Evolutionary conservation across 2,113 vertebrate species (phyloP).

Genomic region (Brachypodius melanocephalos): DNA sequence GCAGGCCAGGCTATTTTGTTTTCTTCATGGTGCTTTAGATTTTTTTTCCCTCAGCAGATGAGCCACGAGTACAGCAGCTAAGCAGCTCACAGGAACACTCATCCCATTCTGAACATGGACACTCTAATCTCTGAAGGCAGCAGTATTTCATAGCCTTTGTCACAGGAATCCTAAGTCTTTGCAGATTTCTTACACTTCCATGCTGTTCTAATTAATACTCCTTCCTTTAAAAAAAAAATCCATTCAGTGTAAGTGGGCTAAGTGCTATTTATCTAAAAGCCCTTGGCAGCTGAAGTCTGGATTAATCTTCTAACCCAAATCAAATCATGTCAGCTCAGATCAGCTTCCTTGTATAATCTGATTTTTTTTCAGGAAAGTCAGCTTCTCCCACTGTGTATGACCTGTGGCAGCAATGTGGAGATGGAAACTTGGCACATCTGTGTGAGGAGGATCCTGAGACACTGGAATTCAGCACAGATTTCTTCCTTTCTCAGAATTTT

Average conservation of each 20-base stretch:
- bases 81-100: background rate
- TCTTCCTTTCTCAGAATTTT: background rate
- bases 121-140: background rate
- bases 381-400: conserved; percentile 24
- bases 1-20: background rate
- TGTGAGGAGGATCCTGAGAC: background rate
- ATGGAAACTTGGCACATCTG: conserved; percentile 14
- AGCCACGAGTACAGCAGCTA: background rate
- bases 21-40: background rate
- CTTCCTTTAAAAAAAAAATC: background rate
- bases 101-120: background rate
- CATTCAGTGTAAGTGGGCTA: conserved; percentile 37
- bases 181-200: background rate
- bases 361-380: conserved; percentile 61
- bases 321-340: conserved; percentile 69
- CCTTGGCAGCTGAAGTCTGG: conserved; percentile 49
- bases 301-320: conserved; percentile 66
- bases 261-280: conserved; percentile 68
- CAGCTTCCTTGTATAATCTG: conserved; percentile 49
- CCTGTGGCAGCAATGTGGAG: conserved; percentile 14
- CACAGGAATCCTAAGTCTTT: background rate
- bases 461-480: background rate
- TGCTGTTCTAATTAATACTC: conserved; percentile 10
- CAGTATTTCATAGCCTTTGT: background rate
- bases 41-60: background rate